phyloP scores from a whole-genome alignment of 1,140 invertebrate species.

The Halyomorpha halys region DNA sequence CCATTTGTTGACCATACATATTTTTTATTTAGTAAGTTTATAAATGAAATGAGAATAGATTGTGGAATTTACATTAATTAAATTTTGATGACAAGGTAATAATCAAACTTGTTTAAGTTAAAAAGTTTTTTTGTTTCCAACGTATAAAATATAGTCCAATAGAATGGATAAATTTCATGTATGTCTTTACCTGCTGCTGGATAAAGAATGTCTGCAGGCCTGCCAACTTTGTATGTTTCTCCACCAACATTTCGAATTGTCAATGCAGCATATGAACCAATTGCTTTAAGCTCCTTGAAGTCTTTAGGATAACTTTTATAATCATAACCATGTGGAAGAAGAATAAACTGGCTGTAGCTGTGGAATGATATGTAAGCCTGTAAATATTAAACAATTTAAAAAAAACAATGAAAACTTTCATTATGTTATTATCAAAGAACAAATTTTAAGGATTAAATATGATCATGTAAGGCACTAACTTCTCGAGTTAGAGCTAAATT shows the following conservation, averaged over 20 bases:
- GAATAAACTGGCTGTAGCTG: conserved; percentile 54
- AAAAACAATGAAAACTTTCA: conserved; percentile 19
- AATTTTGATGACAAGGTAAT: too few relatives aligned
- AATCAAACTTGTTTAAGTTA: too few relatives aligned
- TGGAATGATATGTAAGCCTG: conserved; percentile 54
- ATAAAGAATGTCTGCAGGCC: conserved; percentile 61
- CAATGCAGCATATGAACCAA: conserved; percentile 54
- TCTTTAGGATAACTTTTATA: conserved; percentile 41
- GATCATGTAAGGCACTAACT: too few relatives aligned
- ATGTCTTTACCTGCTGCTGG: conserved; percentile 48
- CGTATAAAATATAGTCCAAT: too few relatives aligned
- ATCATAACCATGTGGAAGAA: conserved; percentile 56
- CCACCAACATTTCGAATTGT: conserved; percentile 58
- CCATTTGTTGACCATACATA: too few relatives aligned
- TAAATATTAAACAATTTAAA: conserved; percentile 6
- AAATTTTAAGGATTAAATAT: too few relatives aligned
- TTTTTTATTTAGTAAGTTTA: too few relatives aligned
- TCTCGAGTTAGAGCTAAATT: too few relatives aligned
- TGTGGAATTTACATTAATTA: too few relatives aligned
- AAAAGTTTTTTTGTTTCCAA: too few relatives aligned
- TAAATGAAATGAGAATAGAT: too few relatives aligned
- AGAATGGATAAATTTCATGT: too few relatives aligned
- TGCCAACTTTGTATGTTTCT: conserved; percentile 59
- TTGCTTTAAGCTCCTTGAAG: conserved; percentile 45
- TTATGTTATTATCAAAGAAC: conserved; percentile 26